Evolutionary conservation across 2,888 invertebrate genomes (phyloP), one percentile per base, ranked within the genome.

Genomic region (Nasonovia ribisnigri): DNA sequence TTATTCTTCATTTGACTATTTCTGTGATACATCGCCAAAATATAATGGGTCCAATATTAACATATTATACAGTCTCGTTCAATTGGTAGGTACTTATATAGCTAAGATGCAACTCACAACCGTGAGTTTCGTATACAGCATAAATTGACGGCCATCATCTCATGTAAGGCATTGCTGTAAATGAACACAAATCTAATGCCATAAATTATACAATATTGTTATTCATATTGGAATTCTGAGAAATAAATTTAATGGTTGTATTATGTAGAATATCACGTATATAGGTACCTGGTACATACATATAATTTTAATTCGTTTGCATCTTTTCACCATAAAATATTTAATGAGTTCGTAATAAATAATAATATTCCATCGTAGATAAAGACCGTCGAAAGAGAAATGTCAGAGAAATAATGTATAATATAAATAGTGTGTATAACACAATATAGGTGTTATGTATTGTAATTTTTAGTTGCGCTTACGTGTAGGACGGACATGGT

Each of bases 401-500:
- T 46, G 13, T 46, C 10, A 51, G n/a, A 57, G 43, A 86, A 46
- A n/a, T n/a, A 24, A 57, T 89, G 86, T 13, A 29, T 13, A 8
- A 46, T 16, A 42, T n/a, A 54, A 42, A 54, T 24, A 51, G 24
- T 16, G 42, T 20, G 51, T 54, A 91, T 24, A 43, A n/a, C 26
- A 57, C 13, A n/a, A 54, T 20, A 48, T 20, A 48, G 20, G 29
- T 60, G 29, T 51, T 54, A 54, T 86, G 46, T 43, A 77, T 77
- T 77, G 77, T 77, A 77, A 77, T 87, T 48, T 48, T 36, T 84
- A n/a, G 48, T 87, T 77, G 51, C 10, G 77, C 92, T 92, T 92
- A 92, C 92, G 88, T 88, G 92, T 43, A 57, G 42, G 77, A 88
- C n/a, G 77, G 92, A 77, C 13, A 77, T n/a, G 48, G 42, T 88